Evolutionary conservation across 2,888 invertebrate species (phyloP), one percentile per base, ranked within the genome.

Genomic region (Sesamia inferens): DNA sequence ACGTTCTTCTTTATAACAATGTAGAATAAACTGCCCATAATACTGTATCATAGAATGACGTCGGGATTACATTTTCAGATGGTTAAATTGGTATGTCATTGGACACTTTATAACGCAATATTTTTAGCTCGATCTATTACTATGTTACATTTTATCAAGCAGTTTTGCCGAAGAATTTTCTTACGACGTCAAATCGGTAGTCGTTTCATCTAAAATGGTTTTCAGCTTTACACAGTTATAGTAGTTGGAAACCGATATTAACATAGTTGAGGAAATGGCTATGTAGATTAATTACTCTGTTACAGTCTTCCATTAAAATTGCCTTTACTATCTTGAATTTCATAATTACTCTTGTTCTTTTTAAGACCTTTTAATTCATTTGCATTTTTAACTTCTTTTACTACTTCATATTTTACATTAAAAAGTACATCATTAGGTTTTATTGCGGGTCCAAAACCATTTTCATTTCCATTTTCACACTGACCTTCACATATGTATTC

Each of bases 401-500:
- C 2, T 14, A 24, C 51, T 51, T 63, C n/a, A 63, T 44, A 44
- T 55, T 61, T 44, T 24, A 61, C 6, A 61, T 48, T 48, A 42
- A 22, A 22, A 24, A 44, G 24, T 51, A 55, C 5, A 64, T 51
- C 11, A 58, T 77, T 71, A 57, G n/a, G 11, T 24, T 22, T 59
- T 63, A 67, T 24, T 59, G 22, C 44, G 31, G 44, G n/a, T 63
- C 39, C 55, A 47, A 66, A 78, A 64, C 55, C 51, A 55, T 67
- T 82, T 68, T 69, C 48, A 31, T 59, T 57, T 59, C 62, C 64
- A 57, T 74, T 74, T 61, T 13, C 59, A 13, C 55, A 58, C 67
- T 83, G 80, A 83, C 83, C 80, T 81, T 83, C 65, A 24, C 51
- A 54, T 70, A 79, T 79, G 83, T 79, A 82, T 68, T 57, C 79